A percentile compares a stretch with the other conserved stretches of the same genome.
phyloP scores from a whole-genome alignment of 2,113 vertebrate species.

The Lota lota region DNA sequence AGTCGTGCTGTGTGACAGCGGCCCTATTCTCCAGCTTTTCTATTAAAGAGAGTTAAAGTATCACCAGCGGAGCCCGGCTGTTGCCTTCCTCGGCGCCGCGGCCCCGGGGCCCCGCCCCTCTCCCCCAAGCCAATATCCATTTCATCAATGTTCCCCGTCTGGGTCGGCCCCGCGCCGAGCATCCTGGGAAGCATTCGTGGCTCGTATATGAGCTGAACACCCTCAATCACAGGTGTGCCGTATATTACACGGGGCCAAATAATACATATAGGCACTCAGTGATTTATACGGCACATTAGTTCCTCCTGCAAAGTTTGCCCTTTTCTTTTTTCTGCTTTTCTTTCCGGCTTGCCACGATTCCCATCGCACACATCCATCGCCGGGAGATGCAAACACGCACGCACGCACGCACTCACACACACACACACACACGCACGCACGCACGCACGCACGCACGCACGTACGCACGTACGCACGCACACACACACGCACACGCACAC shows the following conservation, averaged over 20 bases:
- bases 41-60: constrained; percentile 44
- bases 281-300: background rate
- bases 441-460: background rate
- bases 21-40: constrained; percentile 27
- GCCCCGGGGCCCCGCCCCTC: too few species aligned
- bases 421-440: too few species aligned
- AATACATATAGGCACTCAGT: constrained; percentile 10
- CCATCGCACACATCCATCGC: background rate
- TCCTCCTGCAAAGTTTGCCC: background rate
- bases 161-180: background rate
- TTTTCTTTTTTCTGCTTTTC: background rate
- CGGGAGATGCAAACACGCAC: too few species aligned
- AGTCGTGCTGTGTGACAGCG: constrained; percentile 30
- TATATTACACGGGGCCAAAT: constrained; percentile 4
- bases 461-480: too few species aligned
- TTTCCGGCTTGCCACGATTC: too few species aligned
- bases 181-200: constrained; percentile 13
- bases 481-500: background rate
- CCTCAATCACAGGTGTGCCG: background rate
- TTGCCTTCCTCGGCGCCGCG: constrained; percentile 22
- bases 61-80: constrained; percentile 25
- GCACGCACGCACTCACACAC: too few species aligned
- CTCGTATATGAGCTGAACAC: constrained; percentile 1
- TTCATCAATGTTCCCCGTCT: constrained; percentile 14
- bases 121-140: constrained; percentile 17